phyloP scores from a whole-genome alignment of 2,797 vertebrate genomes.

The Darevskia nairensis region DNA sequence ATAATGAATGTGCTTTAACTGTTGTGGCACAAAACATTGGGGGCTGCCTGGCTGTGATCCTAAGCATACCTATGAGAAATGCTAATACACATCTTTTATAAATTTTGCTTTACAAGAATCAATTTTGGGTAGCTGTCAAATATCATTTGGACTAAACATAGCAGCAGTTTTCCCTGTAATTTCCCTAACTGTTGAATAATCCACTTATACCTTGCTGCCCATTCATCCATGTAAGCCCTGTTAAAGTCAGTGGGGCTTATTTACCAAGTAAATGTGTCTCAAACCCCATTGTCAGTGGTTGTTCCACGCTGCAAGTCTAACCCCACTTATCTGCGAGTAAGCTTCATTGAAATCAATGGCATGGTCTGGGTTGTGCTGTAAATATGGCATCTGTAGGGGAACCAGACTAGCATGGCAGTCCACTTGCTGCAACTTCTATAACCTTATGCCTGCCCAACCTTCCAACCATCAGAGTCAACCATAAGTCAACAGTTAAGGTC shows the following conservation, averaged over 20 bases:
- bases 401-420: background rate
- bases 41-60: background rate
- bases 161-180: background rate
- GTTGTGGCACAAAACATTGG: background rate
- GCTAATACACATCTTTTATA: background rate
- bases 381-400: background rate
- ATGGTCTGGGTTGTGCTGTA: background rate
- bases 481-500: too few species aligned
- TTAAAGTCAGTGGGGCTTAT: conserved; percentile 14
- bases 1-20: background rate
- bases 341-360: background rate
- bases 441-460: too few species aligned
- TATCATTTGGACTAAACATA: background rate
- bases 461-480: too few species aligned
- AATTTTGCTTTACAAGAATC: background rate
- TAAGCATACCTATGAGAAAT: background rate
- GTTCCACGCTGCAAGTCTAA: background rate
- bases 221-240: background rate
- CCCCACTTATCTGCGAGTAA: too few species aligned
- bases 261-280: background rate
- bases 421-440: background rate
- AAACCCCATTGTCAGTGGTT: background rate
- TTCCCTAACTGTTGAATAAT: background rate
- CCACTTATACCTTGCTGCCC: background rate
- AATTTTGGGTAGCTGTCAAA: background rate